These are phyloP conservation scores for Amphimallon solstitiale DNA, from an alignment of 2,888 invertebrate species.

Conservation along the genomic window DNA sequence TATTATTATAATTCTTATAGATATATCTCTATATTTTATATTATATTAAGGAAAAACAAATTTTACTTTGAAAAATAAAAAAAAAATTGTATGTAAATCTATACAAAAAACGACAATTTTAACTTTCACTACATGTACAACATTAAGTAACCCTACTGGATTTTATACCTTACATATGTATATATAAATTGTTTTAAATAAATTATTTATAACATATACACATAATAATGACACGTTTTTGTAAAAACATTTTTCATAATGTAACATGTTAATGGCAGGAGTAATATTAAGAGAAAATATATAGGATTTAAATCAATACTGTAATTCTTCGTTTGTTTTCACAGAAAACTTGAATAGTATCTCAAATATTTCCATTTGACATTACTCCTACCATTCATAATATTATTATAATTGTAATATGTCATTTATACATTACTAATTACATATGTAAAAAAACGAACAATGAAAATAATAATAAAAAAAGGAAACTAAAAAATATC, in stretches of 20 bases:
- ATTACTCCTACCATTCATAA: too few relatives aligned
- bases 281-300: too few relatives aligned
- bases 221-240: too few relatives aligned
- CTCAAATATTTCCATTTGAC: too few relatives aligned
- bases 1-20: constrained; percentile 8
- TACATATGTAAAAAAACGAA: background rate
- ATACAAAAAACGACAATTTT: too few relatives aligned
- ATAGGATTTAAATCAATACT: too few relatives aligned
- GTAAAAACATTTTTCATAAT: too few relatives aligned
- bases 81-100: background rate
- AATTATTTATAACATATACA: too few relatives aligned
- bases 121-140: background rate
- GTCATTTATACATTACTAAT: background rate
- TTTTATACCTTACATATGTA: background rate
- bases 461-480: background rate
- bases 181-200: too few relatives aligned
- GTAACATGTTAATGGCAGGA: too few relatives aligned
- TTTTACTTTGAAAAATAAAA: constrained; percentile 6
- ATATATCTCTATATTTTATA: background rate
- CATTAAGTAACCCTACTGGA: constrained; percentile 15
- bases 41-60: constrained; percentile 16
- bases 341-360: too few relatives aligned
- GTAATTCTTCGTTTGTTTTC: too few relatives aligned
- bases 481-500: constrained; percentile 13
- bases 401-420: background rate